Evolutionary conservation across 2,888 invertebrate species (phyloP), one percentile per base, ranked within the genome.

Genomic region (Andrena praecox): DNA sequence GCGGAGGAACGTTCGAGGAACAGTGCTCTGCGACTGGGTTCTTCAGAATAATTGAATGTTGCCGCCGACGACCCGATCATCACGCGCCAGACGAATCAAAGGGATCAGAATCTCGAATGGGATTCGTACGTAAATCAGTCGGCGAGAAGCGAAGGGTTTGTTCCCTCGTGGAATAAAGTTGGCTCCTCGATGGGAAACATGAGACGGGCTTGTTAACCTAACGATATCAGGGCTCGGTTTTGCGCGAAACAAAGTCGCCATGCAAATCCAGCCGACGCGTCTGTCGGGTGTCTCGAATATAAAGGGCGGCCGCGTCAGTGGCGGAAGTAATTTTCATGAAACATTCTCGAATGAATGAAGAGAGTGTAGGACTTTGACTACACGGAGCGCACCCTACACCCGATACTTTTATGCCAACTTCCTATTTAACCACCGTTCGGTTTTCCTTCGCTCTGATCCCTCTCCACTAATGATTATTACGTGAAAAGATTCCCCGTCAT

Each of bases 281-380:
- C 69, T 74, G 78, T 77, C 78, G 64, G 62, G 42, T 85, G 73
- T 84, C 87, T 82, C 72, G 79, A 33, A 50, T 77, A 82, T 84
- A 88, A 86, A 88, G 71, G 82, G 70, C 80, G 77, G 82, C 68
- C 82, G 85, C 84, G 80, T 82, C 81, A 62, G 74, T 77, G 72
- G 77, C 78, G 87, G 82, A 89, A 88, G 84, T 87, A 89, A 89
- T 89, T 89, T 85, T 85, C 88, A 89, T 89, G 87, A 87, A 89
- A 89, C 88, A 89, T 89, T 85, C 82, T 63, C 80, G 85, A 89
- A 86, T 79, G 88, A 85, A 86, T 77, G 89, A 79, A 77, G 63
- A 54, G 33, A 72, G 78, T 54, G 78, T 71, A 81, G 71, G 73
- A 81, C 83, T 79, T 73, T 64, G 82, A 77, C 78, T 80, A 83